These are phyloP conservation scores for Aphidius gifuensis DNA, from an alignment of 1,140 invertebrate genomes.

Conservation along the genomic window DNA sequence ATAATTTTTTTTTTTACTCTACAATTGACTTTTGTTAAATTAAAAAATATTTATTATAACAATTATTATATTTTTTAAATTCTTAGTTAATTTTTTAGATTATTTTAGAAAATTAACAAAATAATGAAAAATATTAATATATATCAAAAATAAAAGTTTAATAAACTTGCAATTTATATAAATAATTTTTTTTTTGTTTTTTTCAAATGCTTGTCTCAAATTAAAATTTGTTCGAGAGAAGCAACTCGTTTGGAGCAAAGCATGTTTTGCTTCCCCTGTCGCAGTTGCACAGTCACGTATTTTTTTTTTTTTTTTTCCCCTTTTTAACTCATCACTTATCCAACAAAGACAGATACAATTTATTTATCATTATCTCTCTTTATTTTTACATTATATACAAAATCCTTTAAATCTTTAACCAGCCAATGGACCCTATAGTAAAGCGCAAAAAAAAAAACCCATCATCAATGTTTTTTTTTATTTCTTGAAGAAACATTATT, in stretches of 20 bases:
- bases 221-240: conserved; percentile 3
- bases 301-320: conserved; percentile 17
- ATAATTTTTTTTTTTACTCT: no score
- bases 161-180: background rate
- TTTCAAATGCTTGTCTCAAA: conserved; percentile 5
- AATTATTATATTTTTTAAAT: no score
- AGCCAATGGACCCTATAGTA: no score
- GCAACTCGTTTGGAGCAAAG: conserved; percentile 38
- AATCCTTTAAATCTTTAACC: conserved; percentile 6
- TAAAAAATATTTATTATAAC: no score
- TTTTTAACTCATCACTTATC: conserved; percentile 3
- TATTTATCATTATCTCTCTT: background rate
- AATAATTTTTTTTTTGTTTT: conserved; percentile 5
- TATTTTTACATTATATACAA: conserved; percentile 9
- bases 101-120: no score
- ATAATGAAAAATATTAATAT: no score
- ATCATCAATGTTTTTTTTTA: background rate
- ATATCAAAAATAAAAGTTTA: no score
- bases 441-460: background rate
- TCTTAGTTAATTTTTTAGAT: no score
- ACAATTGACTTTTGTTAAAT: no score
- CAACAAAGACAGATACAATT: background rate
- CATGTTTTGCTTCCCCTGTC: conserved; percentile 25
- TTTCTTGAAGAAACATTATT: conserved; percentile 1
- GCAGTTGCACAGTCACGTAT: conserved; percentile 41